Evolutionary conservation across 2,797 vertebrate genomes (phyloP), one percentile per base, ranked within the genome.

Genomic region (Pelobates cultripes): DNA sequence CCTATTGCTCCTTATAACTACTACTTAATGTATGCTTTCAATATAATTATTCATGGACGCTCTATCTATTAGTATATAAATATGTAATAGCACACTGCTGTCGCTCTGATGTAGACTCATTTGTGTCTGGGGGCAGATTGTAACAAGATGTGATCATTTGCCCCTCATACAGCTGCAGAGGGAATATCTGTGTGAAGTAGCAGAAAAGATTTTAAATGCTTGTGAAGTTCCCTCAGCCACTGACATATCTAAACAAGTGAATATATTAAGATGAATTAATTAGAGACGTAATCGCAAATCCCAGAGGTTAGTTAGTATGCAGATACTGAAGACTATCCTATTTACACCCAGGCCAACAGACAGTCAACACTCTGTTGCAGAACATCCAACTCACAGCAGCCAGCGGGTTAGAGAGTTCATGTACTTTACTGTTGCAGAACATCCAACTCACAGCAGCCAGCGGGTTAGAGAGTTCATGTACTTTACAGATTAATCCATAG

Each of bases 181-280:
- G 82, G 82, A 84, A 79, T 75, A 73, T 79, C 53, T 78, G 76
- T 83, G 77, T 84, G 82, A 79, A 84, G 81, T 75, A 70, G 82
- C 82, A 84, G 82, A 84, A 79, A 75, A 84, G 82, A 84, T 79
- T 84, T 75, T 84, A 84, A 84, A 79, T 71, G 77, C 77, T 84
- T 84, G 43, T 84, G 82, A 84, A 79, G 77, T 79, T 79, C 72
- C 72, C 67, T 51, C 12, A 78, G 67, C 77, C 82, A 67, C n/a
- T 70, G 72, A 84, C 55, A 64, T 60, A 82, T 79, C 76, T 70
- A 83, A 79, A 83, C 45, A 75, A 77, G 79, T 79, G 82, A 84
- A 84, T 84, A 84, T 72, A 84, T 84, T 84, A 84, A 75, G 72
- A 79, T 45, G 79, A 71, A 84, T 79, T 84, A 84, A 84, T 84